These are phyloP conservation scores for Hanleya hanleyi DNA, from an alignment of 2,888 invertebrate species.

Conservation along the genomic window DNA sequence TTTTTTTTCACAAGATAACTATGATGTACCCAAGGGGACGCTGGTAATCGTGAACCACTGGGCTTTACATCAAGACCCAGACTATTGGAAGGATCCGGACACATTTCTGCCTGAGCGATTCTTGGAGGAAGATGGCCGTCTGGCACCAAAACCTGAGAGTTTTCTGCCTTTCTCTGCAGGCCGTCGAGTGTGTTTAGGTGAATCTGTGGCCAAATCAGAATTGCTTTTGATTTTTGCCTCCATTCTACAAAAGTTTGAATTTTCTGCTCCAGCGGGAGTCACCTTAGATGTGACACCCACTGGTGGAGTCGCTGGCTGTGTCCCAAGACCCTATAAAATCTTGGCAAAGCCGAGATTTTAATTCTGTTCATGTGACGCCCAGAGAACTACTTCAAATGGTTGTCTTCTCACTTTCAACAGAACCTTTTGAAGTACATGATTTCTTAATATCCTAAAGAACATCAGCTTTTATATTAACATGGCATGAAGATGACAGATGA, in stretches of 20 bases:
- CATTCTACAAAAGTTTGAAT: conserved; percentile 42
- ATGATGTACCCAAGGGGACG: conserved; percentile 52
- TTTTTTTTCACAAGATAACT: conserved; percentile 45
- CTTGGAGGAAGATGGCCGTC: conserved; percentile 49
- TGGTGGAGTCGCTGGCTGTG: not conserved
- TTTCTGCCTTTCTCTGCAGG: conserved; percentile 63
- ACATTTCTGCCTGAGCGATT: conserved; percentile 57
- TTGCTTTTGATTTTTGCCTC: conserved; percentile 48
- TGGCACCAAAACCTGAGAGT: conserved; percentile 49
- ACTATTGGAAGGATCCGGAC: conserved; percentile 49
- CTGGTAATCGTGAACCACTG: conserved; percentile 50
- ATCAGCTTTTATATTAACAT: no score
- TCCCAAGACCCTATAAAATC: conserved; percentile 28
- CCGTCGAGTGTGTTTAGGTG: conserved; percentile 59
- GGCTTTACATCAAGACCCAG: conserved; percentile 52
- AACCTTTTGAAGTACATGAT: no score
- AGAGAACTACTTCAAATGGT: no score
- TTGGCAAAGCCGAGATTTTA: not conserved
- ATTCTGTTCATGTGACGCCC: no score
- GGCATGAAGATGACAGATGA: no score
- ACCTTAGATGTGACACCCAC: conserved; percentile 18
- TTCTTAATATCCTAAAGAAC: no score
- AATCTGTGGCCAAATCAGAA: conserved; percentile 55
- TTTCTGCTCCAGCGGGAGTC: conserved; percentile 39
- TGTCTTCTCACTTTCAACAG: no score